These are phyloP conservation scores for Lepidocyrtoides sp. DNA, from an alignment of 2,888 invertebrate species.

Conservation along the genomic window DNA sequence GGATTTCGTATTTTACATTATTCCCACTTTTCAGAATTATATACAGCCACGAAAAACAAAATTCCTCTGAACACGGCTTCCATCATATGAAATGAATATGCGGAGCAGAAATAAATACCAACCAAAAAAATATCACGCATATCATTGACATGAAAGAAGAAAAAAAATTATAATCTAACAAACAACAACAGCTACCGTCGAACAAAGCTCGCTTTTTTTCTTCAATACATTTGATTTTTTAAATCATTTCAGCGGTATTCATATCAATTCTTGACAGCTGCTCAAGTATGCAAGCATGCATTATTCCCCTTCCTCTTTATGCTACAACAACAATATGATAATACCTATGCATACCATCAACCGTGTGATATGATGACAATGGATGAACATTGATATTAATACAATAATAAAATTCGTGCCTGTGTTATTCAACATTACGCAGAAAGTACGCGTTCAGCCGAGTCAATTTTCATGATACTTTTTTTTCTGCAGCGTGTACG, in stretches of 20 bases:
- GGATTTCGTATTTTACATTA: conserved; percentile 29
- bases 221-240: conserved; percentile 56
- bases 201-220: not conserved
- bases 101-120: not conserved
- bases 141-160: conserved; percentile 25
- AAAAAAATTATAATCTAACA: conserved; percentile 6
- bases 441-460: conserved; percentile 13
- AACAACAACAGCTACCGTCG: conserved; percentile 21
- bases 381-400: conserved; percentile 50
- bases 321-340: not conserved
- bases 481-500: not conserved
- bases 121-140: not conserved
- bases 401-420: conserved; percentile 46
- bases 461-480: conserved; percentile 5
- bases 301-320: conserved; percentile 3
- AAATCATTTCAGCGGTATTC: conserved; percentile 45
- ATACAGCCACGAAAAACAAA: not conserved
- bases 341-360: not conserved
- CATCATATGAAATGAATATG: not conserved
- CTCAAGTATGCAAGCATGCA: conserved; percentile 49
- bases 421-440: conserved; percentile 8
- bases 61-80: not conserved
- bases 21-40: not conserved
- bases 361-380: conserved; percentile 34
- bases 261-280: conserved; percentile 55